Base-by-base conservation (phyloP, 2,797 vertebrate species). In the Sibirionetta formosa region DNA sequence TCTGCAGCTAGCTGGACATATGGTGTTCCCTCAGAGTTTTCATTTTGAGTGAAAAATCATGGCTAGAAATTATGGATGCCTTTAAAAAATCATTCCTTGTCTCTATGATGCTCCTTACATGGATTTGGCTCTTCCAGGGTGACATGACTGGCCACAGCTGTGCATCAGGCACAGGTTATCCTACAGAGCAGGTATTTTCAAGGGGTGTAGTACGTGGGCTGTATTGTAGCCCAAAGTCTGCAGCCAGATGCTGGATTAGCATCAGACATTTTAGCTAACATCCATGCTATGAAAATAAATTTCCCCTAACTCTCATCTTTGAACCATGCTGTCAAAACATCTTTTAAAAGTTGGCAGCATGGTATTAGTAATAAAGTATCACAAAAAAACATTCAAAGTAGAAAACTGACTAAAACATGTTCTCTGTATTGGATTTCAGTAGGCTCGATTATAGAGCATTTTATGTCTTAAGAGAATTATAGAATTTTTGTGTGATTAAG, bases 1-100 rank as follows among this genome's bases (percentile, higher is more conserved):
- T 58, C 82, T 90, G 42, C 54, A 73, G 56, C 51, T 51, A 44
- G 17, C 58, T 88, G 66, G 61, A 81, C 50, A 54, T 68, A 73
- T 38, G 26, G 22, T 61, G 9, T 48, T 94, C 36, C 71, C 71
- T 89, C 54, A 26, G 53, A 71, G 33, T 78, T 93, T 93, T 81
- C 44, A 33, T 5, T 72, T 23, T 38, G 46, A 89, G 16, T 89
- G 72, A 68, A 91, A 92, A 91, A 83, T 78, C 31, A 54, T 48
- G 80, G 11, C 31, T 69, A 24, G 79, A 93, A 63, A 48, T 33
- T 54, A 85, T 57, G 35, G 26, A 36, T 68, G 46, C 20, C 40
- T 94, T 92, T 83, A 46, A 96, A 92, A 92, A 95, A 94, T 57
- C 8, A 54, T 77, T 69, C 17, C 9, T 90, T 83, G 7, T 86